Evolutionary conservation across 2,888 invertebrate genomes (phyloP), one percentile per base, ranked within the genome.

Genomic region (Tuta absoluta): DNA sequence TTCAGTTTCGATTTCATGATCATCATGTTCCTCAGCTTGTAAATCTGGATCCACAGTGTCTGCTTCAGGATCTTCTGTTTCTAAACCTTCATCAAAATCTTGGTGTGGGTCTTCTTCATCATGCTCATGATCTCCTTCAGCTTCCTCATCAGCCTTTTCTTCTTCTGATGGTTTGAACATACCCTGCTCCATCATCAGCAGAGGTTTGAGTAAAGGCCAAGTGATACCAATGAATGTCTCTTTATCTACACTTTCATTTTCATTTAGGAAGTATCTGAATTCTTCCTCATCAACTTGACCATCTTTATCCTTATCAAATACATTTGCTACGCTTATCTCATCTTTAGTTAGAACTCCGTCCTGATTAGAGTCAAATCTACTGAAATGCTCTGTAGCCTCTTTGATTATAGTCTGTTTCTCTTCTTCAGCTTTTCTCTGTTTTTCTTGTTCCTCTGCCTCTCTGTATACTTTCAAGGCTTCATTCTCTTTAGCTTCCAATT

Each of bases 211-310:
- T 64, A 94, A 87, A 11, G 94, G 92, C 96, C 97, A 98, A n/a
- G 95, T 94, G 19, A 92, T 84, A 10, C 93, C 87, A 3, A 94
- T 73, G 76, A 96, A 97, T 4, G 93, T 92, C 62, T 96, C 94
- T 65, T 93, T 84, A 73, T 94, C 93, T 60, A 96, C 89, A 76
- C 94, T 94, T 56, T 94, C 93, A 65, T 93, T 92, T 66, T 95
- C 95, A 70, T 93, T 94, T 63, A 96, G 86, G 85, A 95, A 96
- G 77, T 92, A 94, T 77, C 93, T 94, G 0, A 97, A 95, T 91
- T 99, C 99, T 66, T 98, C 98, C 24, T 95, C 94, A 66, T 96
- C 94, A 17, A 99, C 97, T 74, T 93, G 93, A 10, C 98, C 98
- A 92, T 98, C 95, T 67, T 94, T 94, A 86, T 99, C 96, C 73